Percentiles rank a stretch among this genome's conserved stretches.
These are phyloP conservation scores for Poeciliopsis infans DNA, from an alignment of 2,797 vertebrate species.

Conservation along the genomic window DNA sequence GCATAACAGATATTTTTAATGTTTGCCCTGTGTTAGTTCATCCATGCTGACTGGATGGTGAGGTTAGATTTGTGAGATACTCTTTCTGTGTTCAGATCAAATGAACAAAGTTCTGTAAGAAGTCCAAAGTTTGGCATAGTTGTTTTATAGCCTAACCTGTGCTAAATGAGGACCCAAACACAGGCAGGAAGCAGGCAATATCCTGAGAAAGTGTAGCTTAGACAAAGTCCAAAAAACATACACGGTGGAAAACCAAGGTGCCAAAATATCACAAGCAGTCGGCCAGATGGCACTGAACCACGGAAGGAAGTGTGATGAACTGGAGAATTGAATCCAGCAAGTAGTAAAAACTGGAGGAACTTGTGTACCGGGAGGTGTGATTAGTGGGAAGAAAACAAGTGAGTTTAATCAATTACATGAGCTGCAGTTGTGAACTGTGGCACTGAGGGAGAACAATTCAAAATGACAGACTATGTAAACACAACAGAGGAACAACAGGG, in stretches of 20 bases:
- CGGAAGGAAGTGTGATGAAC: background rate
- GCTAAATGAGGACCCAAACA: background rate
- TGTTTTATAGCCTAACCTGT: background rate
- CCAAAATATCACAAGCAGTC: background rate
- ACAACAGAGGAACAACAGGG: background rate
- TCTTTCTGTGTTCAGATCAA: background rate
- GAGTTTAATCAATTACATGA: background rate
- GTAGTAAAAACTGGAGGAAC: background rate
- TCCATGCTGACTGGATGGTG: background rate
- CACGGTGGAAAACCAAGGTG: background rate
- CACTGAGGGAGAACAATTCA: background rate
- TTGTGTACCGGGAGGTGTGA: background rate
- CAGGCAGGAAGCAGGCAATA: background rate
- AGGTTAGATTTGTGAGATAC: background rate
- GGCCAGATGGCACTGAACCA: background rate
- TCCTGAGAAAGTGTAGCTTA: background rate
- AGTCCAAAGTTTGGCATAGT: background rate
- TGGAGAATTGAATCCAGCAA: background rate
- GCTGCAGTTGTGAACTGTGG: background rate
- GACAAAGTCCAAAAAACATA: background rate
- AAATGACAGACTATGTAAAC: background rate
- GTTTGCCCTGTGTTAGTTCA: background rate
- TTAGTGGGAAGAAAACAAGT: background rate
- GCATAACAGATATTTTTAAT: background rate
- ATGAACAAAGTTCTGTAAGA: background rate